Evolutionary conservation across 1,140 invertebrate genomes (phyloP).

Genomic region (Lordiphosa collinella): DNA sequence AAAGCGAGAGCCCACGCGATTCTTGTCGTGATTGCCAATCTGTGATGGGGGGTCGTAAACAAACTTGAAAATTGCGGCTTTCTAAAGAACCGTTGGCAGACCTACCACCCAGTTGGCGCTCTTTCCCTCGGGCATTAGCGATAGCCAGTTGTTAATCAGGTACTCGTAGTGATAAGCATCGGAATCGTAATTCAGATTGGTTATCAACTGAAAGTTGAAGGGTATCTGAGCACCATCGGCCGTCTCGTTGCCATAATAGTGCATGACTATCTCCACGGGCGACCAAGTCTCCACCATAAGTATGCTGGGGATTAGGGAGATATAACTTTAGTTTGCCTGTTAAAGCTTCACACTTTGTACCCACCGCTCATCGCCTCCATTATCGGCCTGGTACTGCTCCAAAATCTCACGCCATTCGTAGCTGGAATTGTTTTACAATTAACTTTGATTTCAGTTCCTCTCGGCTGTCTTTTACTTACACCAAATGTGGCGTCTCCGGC

Average conservation of each 20-base stretch:
- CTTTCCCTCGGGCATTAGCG: conserved; percentile 82
- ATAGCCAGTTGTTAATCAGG: conserved; percentile 82
- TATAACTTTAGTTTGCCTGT: not conserved
- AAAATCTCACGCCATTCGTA: conserved; percentile 81
- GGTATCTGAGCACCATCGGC: conserved; percentile 84
- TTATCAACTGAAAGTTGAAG: conserved; percentile 85
- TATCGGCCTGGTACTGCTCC: conserved; percentile 79
- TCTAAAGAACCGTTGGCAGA: conserved; percentile 4
- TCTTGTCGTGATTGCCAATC: conserved; percentile 86
- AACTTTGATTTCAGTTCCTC: not conserved
- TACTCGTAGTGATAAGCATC: conserved; percentile 82
- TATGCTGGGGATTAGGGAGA: conserved; percentile 80
- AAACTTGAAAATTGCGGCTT: not conserved
- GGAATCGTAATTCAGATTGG: conserved; percentile 80
- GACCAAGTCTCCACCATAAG: conserved; percentile 89
- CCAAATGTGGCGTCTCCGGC: conserved; percentile 80
- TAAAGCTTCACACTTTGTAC: not conserved
- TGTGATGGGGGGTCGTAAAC: conserved; percentile 65
- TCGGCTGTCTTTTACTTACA: conserved; percentile 47
- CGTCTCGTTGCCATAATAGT: conserved; percentile 83
- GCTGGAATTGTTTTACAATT: not conserved
- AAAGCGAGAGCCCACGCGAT: conserved; percentile 82
- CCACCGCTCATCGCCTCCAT: conserved; percentile 74
- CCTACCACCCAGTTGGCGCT: conserved; percentile 85
- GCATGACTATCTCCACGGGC: conserved; percentile 81